These are phyloP conservation scores for Heterodera schachtii DNA, from an alignment of 1,140 invertebrate genomes.

Conservation along the genomic window DNA sequence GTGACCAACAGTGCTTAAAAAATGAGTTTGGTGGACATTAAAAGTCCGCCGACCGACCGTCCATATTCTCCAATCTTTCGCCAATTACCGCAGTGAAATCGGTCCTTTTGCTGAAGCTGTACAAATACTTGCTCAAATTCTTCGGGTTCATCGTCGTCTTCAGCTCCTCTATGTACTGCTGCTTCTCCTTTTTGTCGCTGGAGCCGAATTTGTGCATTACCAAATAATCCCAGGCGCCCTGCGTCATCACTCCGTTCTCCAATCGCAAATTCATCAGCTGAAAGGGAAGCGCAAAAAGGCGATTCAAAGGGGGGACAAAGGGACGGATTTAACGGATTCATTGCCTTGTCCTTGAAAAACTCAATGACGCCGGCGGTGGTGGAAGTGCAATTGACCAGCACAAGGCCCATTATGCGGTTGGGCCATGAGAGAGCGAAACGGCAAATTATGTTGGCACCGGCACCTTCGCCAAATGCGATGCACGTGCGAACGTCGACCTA, in stretches of 20 bases:
- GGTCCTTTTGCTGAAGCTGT: slow-evolving; percentile 59
- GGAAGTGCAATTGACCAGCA: slow-evolving; percentile 82
- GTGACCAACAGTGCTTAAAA: slow-evolving; percentile 76
- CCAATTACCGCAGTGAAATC: slow-evolving; percentile 63
- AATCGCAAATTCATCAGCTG: slow-evolving; percentile 78
- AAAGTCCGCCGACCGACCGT: not conserved
- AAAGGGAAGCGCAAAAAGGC: slow-evolving; percentile 32
- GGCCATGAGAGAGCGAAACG: slow-evolving; percentile 81
- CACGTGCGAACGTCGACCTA: slow-evolving; percentile 74
- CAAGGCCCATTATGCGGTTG: slow-evolving; percentile 74
- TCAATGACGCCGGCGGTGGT: slow-evolving; percentile 82
- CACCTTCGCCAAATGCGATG: slow-evolving; percentile 83
- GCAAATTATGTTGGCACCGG: slow-evolving; percentile 83
- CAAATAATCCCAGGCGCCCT: slow-evolving; percentile 80
- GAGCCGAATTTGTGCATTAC: slow-evolving; percentile 85
- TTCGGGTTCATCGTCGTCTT: slow-evolving; percentile 79
- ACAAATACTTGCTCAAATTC: slow-evolving; percentile 72
- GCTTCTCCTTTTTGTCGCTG: slow-evolving; percentile 77
- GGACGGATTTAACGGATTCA: no score
- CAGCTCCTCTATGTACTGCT: slow-evolving; percentile 78
- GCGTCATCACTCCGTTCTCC: slow-evolving; percentile 71
- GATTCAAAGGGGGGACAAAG: not conserved
- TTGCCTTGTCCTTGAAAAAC: slow-evolving; percentile 80
- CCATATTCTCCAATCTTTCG: slow-evolving; percentile 58
- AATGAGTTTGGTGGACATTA: not conserved